Conservation (phyloP, 2,113 vertebrate genomes). For the Miniopterus natalensis region DNA sequence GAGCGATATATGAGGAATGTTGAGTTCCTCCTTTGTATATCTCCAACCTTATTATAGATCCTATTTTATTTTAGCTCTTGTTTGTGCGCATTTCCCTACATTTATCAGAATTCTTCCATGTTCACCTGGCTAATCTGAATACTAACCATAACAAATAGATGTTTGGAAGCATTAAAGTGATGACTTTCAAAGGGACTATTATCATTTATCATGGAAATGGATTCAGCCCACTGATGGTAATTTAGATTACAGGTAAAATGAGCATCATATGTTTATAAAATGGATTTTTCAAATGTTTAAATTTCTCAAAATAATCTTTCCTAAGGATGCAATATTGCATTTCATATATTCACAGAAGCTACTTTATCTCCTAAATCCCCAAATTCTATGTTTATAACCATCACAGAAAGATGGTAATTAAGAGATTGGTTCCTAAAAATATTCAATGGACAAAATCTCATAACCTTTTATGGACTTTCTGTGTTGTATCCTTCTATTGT, state of each 20-base stretch:
- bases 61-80: background rate
- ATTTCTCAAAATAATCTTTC: slow-evolving; percentile 72
- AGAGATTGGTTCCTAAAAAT: background rate
- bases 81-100: background rate
- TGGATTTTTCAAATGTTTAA: slow-evolving; percentile 72
- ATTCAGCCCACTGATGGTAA: slow-evolving; percentile 72
- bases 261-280: slow-evolving; percentile 75
- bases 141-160: slow-evolving; percentile 78
- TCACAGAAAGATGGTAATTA: background rate
- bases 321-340: slow-evolving; percentile 55
- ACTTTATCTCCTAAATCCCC: slow-evolving; percentile 28
- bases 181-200: slow-evolving; percentile 79
- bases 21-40: background rate
- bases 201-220: slow-evolving; percentile 82
- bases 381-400: slow-evolving; percentile 3
- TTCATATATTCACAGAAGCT: slow-evolving; percentile 46
- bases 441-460: background rate
- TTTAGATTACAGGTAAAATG: slow-evolving; percentile 75
- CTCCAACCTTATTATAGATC: background rate
- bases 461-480: background rate
- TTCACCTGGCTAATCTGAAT: slow-evolving; percentile 75
- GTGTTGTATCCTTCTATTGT: background rate
- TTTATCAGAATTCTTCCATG: slow-evolving; percentile 38
- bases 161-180: slow-evolving; percentile 73
- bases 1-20: background rate